A percentile compares a stretch with the other conserved stretches of the same genome.
phyloP scores from a whole-genome alignment of 2,113 vertebrate species.

The Urocynchramus pylzowi region DNA sequence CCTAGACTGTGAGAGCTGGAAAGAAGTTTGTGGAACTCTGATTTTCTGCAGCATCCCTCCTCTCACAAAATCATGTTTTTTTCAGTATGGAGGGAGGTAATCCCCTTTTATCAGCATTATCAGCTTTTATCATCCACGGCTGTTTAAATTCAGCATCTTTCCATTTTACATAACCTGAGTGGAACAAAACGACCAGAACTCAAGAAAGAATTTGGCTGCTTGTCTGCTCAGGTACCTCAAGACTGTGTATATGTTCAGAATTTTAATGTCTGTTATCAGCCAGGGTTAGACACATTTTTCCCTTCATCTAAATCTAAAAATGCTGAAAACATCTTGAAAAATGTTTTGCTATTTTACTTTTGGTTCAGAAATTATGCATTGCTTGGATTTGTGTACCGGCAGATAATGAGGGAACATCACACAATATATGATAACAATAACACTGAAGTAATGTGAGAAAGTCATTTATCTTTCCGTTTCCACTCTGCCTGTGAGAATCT shows the following conservation, averaged over 20 bases:
- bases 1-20: neutral
- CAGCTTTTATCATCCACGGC: neutral
- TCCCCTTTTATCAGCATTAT: neutral
- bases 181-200: neutral
- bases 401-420: constrained; percentile 72
- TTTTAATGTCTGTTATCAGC: constrained; percentile 33
- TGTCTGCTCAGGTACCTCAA: neutral
- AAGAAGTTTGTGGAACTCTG: neutral
- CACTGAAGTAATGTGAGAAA: constrained; percentile 66
- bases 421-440: constrained; percentile 67
- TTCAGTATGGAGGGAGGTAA: neutral
- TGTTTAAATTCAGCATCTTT: neutral
- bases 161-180: neutral
- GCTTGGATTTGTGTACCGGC: constrained; percentile 58
- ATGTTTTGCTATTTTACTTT: constrained; percentile 70
- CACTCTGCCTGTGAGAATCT: constrained; percentile 62
- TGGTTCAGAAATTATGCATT: constrained; percentile 67
- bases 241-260: constrained; percentile 5
- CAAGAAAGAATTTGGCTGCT: neutral
- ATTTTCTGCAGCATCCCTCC: neutral
- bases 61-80: neutral
- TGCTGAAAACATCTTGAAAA: constrained; percentile 65
- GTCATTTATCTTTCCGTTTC: constrained; percentile 72
- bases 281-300: constrained; percentile 21
- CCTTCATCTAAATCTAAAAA: constrained; percentile 65